These are phyloP conservation scores for Ophiothrix spiculata DNA, from an alignment of 35 echinoderm and acorn worm species.

Conservation along the genomic window DNA sequence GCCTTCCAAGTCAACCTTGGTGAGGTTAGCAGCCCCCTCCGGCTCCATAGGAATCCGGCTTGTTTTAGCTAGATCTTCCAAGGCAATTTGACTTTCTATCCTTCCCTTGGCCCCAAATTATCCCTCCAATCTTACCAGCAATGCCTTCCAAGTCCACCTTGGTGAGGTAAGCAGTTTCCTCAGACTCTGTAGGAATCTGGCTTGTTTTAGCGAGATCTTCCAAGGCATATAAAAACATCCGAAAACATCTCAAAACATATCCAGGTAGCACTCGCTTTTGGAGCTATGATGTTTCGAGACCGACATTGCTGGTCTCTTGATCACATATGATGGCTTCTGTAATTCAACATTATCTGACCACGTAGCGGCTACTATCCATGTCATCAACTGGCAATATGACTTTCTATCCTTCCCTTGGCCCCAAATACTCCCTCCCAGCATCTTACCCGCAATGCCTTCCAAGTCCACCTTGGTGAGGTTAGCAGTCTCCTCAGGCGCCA, in stretches of 20 bases:
- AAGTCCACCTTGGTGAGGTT: conserved; percentile 60
- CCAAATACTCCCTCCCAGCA: no score
- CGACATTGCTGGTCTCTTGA: no score
- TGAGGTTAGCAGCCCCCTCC: conserved; percentile 67
- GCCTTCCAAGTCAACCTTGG: conserved; percentile 60
- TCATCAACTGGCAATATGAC: no score
- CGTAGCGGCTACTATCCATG: no score
- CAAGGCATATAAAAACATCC: no score
- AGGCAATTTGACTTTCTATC: conserved; percentile 46
- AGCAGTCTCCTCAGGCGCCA: conserved; percentile 63
- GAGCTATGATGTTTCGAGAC: no score
- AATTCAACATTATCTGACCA: no score
- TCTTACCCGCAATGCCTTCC: conserved; percentile 88
- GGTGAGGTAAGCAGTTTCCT: conserved; percentile 64
- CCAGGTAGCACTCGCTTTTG: no score
- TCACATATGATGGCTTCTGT: no score
- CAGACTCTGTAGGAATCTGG: conserved; percentile 37
- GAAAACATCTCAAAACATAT: no score
- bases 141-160: conserved; percentile 71
- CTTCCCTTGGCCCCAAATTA: conserved; percentile 43
- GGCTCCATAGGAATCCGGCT: conserved; percentile 24
- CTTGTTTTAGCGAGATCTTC: background rate
- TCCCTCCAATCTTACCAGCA: conserved; percentile 88
- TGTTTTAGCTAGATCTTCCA: background rate
- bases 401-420: conserved; percentile 65